Percentiles rank a stretch among this genome's conserved stretches.
Evolutionary conservation across 2,113 vertebrate species (phyloP).

Genomic region (Prunella himalayana): DNA sequence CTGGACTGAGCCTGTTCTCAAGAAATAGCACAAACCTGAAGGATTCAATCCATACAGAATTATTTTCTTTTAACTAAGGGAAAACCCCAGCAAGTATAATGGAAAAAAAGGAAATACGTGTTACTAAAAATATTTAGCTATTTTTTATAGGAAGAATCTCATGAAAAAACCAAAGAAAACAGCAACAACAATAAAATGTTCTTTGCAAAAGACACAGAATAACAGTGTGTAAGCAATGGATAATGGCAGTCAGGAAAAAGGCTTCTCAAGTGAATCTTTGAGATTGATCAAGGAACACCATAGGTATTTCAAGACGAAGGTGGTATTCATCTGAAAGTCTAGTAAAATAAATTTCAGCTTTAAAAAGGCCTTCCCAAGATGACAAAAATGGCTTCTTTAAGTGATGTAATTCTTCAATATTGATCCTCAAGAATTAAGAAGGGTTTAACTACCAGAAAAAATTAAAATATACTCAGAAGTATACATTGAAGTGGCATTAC

Average conservation of each 20-base stretch:
- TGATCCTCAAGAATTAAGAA: not conserved
- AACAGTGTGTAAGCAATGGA: not conserved
- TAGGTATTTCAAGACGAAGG: not conserved
- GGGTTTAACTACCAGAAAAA: not conserved
- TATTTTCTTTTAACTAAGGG: not conserved
- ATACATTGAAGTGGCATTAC: not conserved
- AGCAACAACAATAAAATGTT: not conserved
- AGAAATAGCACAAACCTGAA: not conserved
- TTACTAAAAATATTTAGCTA: not conserved
- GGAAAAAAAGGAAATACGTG: not conserved
- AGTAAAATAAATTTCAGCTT: not conserved
- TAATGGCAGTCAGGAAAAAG: not conserved
- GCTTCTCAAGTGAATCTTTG: not conserved
- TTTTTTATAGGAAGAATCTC: not conserved
- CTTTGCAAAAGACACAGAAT: not conserved
- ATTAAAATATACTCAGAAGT: not conserved
- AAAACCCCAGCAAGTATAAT: not conserved
- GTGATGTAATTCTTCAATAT: not conserved
- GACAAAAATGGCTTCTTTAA: not conserved
- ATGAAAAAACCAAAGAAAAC: not conserved
- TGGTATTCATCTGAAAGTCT: not conserved
- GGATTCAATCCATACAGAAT: not conserved
- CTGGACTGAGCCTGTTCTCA: not conserved
- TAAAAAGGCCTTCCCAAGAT: not conserved
- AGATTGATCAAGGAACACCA: not conserved